phyloP scores from a whole-genome alignment of 2,888 invertebrate genomes.

The Patella caerulea region DNA sequence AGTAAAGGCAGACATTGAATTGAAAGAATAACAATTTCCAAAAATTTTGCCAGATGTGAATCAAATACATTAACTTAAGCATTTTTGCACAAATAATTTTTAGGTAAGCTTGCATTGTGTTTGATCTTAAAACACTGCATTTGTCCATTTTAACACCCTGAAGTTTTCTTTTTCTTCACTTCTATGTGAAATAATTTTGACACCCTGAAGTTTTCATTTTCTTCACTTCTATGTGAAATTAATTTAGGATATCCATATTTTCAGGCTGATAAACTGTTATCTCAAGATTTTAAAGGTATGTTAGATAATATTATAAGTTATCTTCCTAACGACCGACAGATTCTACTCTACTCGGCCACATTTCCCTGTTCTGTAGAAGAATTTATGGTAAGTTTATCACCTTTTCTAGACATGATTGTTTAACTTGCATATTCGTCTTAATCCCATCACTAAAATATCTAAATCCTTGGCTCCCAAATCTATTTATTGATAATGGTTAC shows the following conservation, averaged over 20 bases:
- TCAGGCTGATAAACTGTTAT: conserved; percentile 94
- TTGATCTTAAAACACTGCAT: not conserved
- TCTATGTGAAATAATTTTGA: conserved; percentile 23
- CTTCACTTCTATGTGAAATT: conserved; percentile 28
- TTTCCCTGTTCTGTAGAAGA: conserved; percentile 98
- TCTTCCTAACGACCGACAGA: conserved; percentile 95
- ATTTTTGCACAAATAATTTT: too few relatives aligned
- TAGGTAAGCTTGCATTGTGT: not conserved
- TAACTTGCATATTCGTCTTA: too few relatives aligned
- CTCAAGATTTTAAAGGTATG: conserved; percentile 99
- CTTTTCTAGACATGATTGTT: too few relatives aligned
- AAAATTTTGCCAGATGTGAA: too few relatives aligned
- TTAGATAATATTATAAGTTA: conserved; percentile 95
- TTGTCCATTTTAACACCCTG: not conserved
- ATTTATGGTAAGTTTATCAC: conserved; percentile 82
- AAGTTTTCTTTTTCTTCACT: not conserved
- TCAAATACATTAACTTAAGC: too few relatives aligned
- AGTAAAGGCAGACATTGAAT: too few relatives aligned
- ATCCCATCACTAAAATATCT: too few relatives aligned
- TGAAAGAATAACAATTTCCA: too few relatives aligned
- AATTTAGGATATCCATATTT: conserved; percentile 12
- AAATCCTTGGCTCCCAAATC: too few relatives aligned
- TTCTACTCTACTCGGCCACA: conserved; percentile 98
- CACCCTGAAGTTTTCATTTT: not conserved
- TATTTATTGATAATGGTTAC: too few relatives aligned